These are phyloP conservation scores for Trochalopteron elliotii DNA, from an alignment of 2,113 vertebrate genomes.

Conservation along the genomic window DNA sequence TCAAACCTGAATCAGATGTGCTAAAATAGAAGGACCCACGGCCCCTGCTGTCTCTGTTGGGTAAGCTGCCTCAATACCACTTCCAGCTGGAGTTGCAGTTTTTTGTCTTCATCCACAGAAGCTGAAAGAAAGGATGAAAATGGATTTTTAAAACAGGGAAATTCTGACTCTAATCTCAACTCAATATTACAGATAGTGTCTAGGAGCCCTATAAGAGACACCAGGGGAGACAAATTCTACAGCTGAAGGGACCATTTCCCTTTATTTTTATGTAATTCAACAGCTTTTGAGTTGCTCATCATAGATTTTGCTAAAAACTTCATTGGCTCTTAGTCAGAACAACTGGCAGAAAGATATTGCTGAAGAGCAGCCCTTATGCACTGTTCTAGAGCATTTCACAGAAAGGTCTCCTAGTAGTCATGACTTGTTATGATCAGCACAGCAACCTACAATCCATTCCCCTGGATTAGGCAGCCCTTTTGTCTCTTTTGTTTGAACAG, in stretches of 20 bases:
- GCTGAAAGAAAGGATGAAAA: not conserved
- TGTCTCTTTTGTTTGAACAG: not conserved
- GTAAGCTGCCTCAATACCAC: not conserved
- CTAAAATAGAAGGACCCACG: not conserved
- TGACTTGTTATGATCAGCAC: not conserved
- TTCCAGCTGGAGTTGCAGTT: not conserved
- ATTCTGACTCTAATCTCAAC: not conserved
- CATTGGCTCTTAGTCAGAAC: not conserved
- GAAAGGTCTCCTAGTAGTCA: not conserved
- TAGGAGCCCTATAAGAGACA: not conserved
- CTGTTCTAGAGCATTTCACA: not conserved
- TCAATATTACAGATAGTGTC: not conserved
- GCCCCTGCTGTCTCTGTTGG: not conserved
- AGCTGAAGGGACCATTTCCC: not conserved
- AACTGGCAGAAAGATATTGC: not conserved
- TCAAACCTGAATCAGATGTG: not conserved
- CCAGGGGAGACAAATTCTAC: not conserved
- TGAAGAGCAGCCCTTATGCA: not conserved
- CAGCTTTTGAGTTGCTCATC: not conserved
- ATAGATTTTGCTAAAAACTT: not conserved
- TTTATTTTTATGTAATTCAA: not conserved
- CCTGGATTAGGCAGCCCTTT: not conserved
- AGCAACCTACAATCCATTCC: not conserved
- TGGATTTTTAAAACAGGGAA: not conserved
- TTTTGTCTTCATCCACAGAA: not conserved